These are phyloP conservation scores for Pseudorhombus dupliciocellatus DNA, from an alignment of 2,113 vertebrate genomes.

Conservation along the genomic window DNA sequence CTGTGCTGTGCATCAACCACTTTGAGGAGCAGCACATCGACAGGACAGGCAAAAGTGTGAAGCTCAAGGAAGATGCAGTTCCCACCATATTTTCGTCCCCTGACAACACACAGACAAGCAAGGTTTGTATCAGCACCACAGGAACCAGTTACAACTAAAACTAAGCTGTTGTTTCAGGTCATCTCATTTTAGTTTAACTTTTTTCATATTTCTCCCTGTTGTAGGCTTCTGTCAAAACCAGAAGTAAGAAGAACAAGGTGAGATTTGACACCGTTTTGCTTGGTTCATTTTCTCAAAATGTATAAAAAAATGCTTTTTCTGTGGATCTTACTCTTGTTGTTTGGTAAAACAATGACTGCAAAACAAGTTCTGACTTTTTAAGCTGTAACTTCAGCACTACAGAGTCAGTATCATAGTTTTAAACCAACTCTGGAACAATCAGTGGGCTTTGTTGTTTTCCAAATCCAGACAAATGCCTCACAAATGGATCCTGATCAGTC, in stretches of 20 bases:
- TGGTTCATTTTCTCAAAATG: neutral
- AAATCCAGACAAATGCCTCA: slow-evolving; percentile 17
- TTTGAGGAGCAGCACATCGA: slow-evolving; percentile 71
- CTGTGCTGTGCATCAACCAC: slow-evolving; percentile 69
- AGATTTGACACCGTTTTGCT: slow-evolving; percentile 2
- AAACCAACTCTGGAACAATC: neutral
- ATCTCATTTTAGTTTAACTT: too few species aligned
- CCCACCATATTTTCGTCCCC: slow-evolving; percentile 68
- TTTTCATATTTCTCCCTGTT: slow-evolving; percentile 1
- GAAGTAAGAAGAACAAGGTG: slow-evolving; percentile 60
- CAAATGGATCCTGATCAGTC: slow-evolving; percentile 6
- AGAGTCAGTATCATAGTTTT: neutral
- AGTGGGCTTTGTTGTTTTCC: neutral
- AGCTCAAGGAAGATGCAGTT: slow-evolving; percentile 62
- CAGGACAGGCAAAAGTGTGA: slow-evolving; percentile 59
- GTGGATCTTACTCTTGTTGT: too few species aligned
- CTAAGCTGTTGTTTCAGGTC: too few species aligned
- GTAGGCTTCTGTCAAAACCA: slow-evolving; percentile 39
- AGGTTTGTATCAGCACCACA: slow-evolving; percentile 25
- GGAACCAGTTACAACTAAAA: neutral
- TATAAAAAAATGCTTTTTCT: neutral
- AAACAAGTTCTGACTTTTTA: neutral
- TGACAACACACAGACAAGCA: slow-evolving; percentile 26
- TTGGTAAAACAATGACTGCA: neutral
- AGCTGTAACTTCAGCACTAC: neutral